phyloP scores from a whole-genome alignment of 2,888 invertebrate species.

The Alentia gelatinosa region DNA sequence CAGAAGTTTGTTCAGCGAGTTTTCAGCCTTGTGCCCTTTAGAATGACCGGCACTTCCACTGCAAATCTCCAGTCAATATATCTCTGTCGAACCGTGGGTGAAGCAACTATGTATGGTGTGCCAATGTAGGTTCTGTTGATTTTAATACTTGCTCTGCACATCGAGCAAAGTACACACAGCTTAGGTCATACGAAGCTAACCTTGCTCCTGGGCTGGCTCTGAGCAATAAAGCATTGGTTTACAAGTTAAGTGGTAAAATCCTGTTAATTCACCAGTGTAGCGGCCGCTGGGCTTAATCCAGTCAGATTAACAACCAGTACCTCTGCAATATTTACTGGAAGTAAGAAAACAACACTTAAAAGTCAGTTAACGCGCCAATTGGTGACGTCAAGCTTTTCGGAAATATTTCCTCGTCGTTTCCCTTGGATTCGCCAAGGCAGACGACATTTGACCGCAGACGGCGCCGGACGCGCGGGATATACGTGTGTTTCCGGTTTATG shows the following conservation, averaged over 20 bases:
- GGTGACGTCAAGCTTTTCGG: background rate
- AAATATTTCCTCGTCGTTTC: background rate
- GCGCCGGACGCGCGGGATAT: no score
- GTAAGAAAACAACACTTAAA: no score
- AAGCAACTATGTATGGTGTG: background rate
- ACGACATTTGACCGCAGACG: background rate
- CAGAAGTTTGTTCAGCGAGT: background rate
- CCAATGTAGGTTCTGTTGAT: background rate
- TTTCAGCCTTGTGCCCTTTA: background rate
- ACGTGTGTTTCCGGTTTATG: no score
- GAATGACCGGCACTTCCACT: background rate
- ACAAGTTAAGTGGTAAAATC: slow-evolving; percentile 8
- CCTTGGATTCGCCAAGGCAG: background rate
- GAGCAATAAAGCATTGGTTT: background rate
- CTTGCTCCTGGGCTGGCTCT: background rate
- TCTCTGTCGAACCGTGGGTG: background rate
- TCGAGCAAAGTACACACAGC: background rate
- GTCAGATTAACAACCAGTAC: no score
- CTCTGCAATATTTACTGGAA: no score
- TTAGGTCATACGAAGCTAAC: background rate
- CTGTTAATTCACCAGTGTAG: background rate
- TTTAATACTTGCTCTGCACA: background rate
- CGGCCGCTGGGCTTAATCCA: background rate
- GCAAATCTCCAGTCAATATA: background rate
- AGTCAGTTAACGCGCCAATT: no score